These are phyloP conservation scores for Helicoverpa assulta DNA, from an alignment of 2,888 invertebrate species.

Conservation along the genomic window DNA sequence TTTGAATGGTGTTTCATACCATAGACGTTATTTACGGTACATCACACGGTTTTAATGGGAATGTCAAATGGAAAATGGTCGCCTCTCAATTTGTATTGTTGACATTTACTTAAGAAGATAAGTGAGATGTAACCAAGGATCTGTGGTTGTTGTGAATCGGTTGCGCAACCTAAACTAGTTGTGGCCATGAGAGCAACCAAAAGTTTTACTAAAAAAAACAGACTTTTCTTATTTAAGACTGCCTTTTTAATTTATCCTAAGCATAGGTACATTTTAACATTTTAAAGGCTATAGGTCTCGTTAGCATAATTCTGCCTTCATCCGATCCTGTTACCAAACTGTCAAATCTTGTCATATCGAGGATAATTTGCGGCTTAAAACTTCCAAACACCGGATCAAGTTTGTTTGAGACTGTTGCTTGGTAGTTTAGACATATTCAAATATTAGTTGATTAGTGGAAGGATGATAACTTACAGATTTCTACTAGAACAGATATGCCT, in stretches of 20 bases:
- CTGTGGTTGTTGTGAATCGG: slow-evolving; percentile 33
- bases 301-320: background rate
- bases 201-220: no score
- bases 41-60: slow-evolving; percentile 40
- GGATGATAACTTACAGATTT: no score
- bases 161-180: slow-evolving; percentile 30
- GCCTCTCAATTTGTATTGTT: slow-evolving; percentile 45
- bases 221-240: no score
- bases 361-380: background rate
- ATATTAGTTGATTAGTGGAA: background rate
- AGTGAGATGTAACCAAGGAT: slow-evolving; percentile 45
- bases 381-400: background rate
- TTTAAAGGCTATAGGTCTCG: no score
- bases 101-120: slow-evolving; percentile 41
- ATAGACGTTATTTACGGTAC: slow-evolving; percentile 47
- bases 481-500: no score
- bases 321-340: background rate
- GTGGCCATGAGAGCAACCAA: slow-evolving; percentile 27
- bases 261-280: no score
- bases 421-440: background rate
- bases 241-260: no score
- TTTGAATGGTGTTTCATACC: slow-evolving; percentile 29
- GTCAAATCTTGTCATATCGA: background rate
- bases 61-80: slow-evolving; percentile 39
- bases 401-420: background rate